phyloP scores from a whole-genome alignment of 2,888 invertebrate genomes.

The Dorcus parallelipipedus region DNA sequence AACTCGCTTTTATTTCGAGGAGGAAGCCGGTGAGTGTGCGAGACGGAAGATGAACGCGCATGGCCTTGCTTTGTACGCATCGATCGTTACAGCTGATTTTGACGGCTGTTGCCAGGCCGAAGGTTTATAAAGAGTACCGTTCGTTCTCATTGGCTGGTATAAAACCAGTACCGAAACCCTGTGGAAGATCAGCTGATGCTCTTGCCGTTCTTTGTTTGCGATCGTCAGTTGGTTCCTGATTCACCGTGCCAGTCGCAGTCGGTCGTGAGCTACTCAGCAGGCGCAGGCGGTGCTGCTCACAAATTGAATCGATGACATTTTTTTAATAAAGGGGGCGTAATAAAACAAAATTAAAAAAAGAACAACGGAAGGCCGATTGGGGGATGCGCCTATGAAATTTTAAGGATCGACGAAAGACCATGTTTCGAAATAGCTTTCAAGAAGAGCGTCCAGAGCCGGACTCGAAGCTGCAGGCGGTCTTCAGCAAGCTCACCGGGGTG shows the following conservation, averaged over 20 bases:
- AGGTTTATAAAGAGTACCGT: slow-evolving; percentile 34
- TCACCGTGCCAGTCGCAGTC: background rate
- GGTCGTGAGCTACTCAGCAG: background rate
- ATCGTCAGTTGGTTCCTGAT: slow-evolving; percentile 14
- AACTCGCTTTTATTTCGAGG: background rate
- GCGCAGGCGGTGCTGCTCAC: too few species aligned
- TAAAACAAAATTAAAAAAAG: background rate
- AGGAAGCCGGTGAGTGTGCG: slow-evolving; percentile 10
- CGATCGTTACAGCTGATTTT: slow-evolving; percentile 48
- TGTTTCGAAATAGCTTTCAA: slow-evolving; percentile 36
- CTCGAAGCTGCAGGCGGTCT: slow-evolving; percentile 40
- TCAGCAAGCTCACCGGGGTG: slow-evolving; percentile 41
- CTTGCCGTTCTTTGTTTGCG: slow-evolving; percentile 35
- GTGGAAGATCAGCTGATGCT: slow-evolving; percentile 42
- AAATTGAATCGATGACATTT: too few species aligned
- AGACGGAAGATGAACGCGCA: slow-evolving; percentile 1
- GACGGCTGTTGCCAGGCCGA: slow-evolving; percentile 47
- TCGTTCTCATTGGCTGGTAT: slow-evolving; percentile 35
- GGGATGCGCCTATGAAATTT: background rate
- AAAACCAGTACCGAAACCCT: slow-evolving; percentile 27
- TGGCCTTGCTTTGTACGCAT: slow-evolving; percentile 10
- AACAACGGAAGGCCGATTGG: background rate
- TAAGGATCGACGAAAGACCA: slow-evolving; percentile 12
- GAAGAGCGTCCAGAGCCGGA: slow-evolving; percentile 31
- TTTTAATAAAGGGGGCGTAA: too few species aligned